Evolutionary conservation across 2,113 vertebrate species (phyloP).

Genomic region (Fulica atra): DNA sequence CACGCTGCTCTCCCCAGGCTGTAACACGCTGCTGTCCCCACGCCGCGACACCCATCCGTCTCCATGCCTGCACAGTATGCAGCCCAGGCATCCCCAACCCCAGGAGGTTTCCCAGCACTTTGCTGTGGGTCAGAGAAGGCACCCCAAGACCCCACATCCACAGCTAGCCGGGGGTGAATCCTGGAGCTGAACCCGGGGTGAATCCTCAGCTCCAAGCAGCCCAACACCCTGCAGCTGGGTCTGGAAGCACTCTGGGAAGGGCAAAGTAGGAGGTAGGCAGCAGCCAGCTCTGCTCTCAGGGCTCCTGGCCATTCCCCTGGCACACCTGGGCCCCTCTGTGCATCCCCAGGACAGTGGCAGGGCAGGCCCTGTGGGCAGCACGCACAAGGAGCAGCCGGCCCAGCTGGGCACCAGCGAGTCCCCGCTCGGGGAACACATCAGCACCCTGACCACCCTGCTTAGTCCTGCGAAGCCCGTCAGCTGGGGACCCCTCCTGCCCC

Average conservation of each 20-base stretch:
- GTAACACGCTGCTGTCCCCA: no score
- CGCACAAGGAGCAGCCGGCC: not conserved
- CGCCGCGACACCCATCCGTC: not conserved
- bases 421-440: rapidly evolving
- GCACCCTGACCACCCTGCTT: not conserved
- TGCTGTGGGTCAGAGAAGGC: not conserved
- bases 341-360: rapidly evolving
- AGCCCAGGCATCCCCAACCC: not conserved
- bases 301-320: rapidly evolving
- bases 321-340: not conserved
- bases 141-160: rapidly evolving
- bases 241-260: rapidly evolving
- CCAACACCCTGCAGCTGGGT: rapidly evolving
- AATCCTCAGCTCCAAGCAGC: not conserved
- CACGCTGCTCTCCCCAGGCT: no score
- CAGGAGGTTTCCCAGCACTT: rapidly evolving
- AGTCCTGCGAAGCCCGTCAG: rapidly evolving
- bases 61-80: rapidly evolving
- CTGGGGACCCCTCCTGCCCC: not conserved
- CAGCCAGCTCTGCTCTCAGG: not conserved
- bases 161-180: not conserved
- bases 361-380: not conserved
- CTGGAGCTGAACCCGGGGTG: no score
- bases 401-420: rapidly evolving
- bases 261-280: no score